These are phyloP conservation scores for Lacanobia oleracea DNA, from an alignment of 2,888 invertebrate species.

Conservation along the genomic window DNA sequence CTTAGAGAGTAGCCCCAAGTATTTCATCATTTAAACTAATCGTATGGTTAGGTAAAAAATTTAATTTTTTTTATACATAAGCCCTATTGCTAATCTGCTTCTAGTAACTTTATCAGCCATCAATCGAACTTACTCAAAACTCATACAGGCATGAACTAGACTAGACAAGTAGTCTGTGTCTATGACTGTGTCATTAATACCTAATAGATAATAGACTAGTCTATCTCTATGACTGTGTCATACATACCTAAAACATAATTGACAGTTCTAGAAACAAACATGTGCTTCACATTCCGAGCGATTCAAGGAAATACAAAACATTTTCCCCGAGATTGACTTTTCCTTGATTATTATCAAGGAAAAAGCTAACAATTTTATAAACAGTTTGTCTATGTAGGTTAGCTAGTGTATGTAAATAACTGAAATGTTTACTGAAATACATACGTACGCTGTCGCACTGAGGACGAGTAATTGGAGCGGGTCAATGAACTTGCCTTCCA, in stretches of 20 bases:
- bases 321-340: constrained; percentile 1
- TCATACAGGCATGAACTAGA: background rate
- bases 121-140: background rate
- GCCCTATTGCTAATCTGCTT: too few species aligned
- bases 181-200: too few species aligned
- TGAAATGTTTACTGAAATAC: constrained; percentile 28
- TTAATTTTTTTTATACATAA: too few species aligned
- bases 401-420: background rate
- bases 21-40: too few species aligned
- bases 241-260: background rate
- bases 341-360: background rate
- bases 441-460: background rate
- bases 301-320: constrained; percentile 28
- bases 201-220: too few species aligned
- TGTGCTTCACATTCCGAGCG: background rate
- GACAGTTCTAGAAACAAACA: background rate
- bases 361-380: background rate
- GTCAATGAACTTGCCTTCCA: constrained; percentile 28
- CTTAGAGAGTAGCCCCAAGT: too few species aligned
- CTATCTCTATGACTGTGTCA: constrained; percentile 13
- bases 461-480: constrained; percentile 11
- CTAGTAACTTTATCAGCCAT: too few species aligned
- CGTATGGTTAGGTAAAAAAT: too few species aligned
- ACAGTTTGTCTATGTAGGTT: background rate
- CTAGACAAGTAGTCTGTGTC: background rate